These are phyloP conservation scores for Orgyia antiqua DNA, from an alignment of 2,888 invertebrate genomes.

Conservation along the genomic window DNA sequence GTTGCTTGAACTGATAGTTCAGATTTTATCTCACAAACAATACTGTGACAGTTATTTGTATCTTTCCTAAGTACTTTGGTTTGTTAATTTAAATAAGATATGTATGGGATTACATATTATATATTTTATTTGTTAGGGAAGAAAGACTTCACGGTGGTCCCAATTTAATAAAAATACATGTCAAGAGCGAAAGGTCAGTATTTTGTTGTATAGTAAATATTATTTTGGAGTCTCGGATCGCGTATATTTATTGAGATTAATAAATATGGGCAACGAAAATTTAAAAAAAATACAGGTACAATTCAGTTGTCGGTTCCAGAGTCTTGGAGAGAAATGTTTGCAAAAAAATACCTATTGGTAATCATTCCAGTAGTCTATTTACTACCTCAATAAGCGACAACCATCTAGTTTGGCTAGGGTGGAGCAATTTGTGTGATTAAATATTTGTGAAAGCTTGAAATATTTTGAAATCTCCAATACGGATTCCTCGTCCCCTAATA, in stretches of 20 bases:
- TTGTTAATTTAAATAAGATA: too few species aligned
- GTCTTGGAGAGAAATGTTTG: constrained; percentile 14
- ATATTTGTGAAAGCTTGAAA: constrained; percentile 7
- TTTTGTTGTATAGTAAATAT: constrained; percentile 16
- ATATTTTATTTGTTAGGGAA: too few species aligned
- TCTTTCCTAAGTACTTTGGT: too few species aligned
- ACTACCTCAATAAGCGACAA: constrained; percentile 22
- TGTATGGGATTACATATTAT: too few species aligned
- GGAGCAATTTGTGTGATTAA: constrained; percentile 15
- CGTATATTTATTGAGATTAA: constrained; percentile 15
- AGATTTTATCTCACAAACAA: too few species aligned
- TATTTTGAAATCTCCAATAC: constrained; percentile 9
- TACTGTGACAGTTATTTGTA: too few species aligned
- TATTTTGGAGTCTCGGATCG: constrained; percentile 19
- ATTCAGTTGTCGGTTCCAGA: constrained; percentile 11
- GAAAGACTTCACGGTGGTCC: constrained; percentile 11
- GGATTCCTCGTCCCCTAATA: too few species aligned
- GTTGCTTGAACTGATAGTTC: too few species aligned
- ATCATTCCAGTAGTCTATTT: constrained; percentile 18
- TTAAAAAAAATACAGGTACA: constrained; percentile 4
- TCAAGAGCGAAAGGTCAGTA: too few species aligned
- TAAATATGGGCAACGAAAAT: constrained; percentile 2
- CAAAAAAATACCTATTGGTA: constrained; percentile 23
- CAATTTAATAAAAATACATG: constrained; percentile 13
- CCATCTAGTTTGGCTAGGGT: constrained; percentile 28